Evolutionary conservation across 2,113 vertebrate genomes (phyloP), one percentile per base, ranked within the genome.

Genomic region (Neopipo cinnamomea): DNA sequence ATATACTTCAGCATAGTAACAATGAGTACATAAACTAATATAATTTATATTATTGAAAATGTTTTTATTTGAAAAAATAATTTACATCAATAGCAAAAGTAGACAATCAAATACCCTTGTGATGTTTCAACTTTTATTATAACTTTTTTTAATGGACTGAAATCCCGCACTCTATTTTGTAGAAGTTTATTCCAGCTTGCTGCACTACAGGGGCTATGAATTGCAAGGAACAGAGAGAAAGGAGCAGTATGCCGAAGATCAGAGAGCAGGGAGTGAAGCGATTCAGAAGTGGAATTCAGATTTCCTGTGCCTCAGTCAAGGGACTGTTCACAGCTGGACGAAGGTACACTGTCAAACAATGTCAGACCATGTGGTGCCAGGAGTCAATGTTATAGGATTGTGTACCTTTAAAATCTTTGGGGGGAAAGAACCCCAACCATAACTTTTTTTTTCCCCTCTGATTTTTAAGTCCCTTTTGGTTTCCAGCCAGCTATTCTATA

Each of bases 301-400:
- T 79, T 42, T 88, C 12, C 42, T 55, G 37, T 79, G 56, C 13
- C 28, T 24, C 58, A 28, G 35, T 37, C 39, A 52, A 75, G 25
- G 28, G 27, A 35, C 42, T 74, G 66, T 9, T 86, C 58, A 47
- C 25, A 79, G 31, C 7, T 37, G 39, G 47, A 56, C 14, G 73
- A 65, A 76, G 9, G 35, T 35, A n/a, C 22, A 6, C 11, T 37
- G 44, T 6, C 53, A 82, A 59, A 53, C 14, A 33, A 21, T 5
- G 39, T 46, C 58, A 50, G 42, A 67, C 15, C 30, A 9, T 11
- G 39, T 58, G 35, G 14, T 65, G 23, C 6, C 58, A 80, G 13
- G 14, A 30, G 14, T 47, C 77, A 74, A 20, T 20, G 25, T 30
- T 35, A 65, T 5, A 20, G 8, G 35, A 61, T 19, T 0, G 0